Evolutionary conservation across 2,888 invertebrate species (phyloP).

Genomic region (Platycnemis pennipes): DNA sequence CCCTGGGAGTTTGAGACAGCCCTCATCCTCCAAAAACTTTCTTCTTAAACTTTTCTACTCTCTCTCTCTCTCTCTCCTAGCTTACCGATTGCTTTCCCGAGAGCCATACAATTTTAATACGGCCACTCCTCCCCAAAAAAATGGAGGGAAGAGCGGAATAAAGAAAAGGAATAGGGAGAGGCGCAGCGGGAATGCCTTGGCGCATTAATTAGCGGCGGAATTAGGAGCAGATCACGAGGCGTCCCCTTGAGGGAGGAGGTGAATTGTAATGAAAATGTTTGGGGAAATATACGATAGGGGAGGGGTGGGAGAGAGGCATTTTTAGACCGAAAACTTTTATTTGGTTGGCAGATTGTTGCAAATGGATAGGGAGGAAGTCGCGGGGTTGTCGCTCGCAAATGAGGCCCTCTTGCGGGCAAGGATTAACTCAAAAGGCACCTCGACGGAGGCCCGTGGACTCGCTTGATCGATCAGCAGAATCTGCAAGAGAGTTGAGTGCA

Average conservation of each 20-base stretch:
- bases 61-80: not conserved
- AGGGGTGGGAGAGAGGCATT: not conserved
- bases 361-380: too few species aligned
- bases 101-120: constrained; percentile 19
- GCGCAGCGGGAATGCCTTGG: not conserved
- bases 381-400: too few species aligned
- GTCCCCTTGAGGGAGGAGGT: not conserved
- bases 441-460: too few species aligned
- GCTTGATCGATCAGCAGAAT: too few species aligned
- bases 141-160: not conserved
- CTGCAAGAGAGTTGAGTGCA: too few species aligned
- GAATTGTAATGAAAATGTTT: not conserved
- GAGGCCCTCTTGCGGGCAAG: too few species aligned
- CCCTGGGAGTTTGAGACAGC: not conserved
- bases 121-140: not conserved
- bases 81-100: not conserved
- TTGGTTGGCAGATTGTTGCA: too few species aligned
- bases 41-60: not conserved
- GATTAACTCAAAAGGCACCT: too few species aligned
- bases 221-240: not conserved
- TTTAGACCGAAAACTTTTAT: not conserved
- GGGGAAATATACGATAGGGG: not conserved
- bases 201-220: not conserved
- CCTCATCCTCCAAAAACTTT: not conserved
- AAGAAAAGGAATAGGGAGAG: not conserved